Conservation (phyloP, 2,797 vertebrate genomes). For the Pangasius larnaudii region DNA sequence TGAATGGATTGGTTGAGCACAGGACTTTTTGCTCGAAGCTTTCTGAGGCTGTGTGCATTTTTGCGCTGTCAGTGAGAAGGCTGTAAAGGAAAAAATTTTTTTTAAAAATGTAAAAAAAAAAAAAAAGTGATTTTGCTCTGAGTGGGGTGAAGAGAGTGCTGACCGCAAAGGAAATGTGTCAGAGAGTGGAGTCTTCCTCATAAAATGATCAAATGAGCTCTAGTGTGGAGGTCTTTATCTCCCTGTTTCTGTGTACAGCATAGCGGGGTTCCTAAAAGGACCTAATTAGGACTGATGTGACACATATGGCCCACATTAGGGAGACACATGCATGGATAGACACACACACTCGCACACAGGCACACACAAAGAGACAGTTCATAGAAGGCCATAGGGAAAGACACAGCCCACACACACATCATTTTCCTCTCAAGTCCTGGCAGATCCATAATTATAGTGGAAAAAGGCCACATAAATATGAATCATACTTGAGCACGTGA, state of each 20-base stretch:
- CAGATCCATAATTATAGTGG: constrained; percentile 22
- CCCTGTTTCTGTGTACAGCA: not conserved
- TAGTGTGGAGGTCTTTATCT: not conserved
- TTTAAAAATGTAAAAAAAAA: too few relatives aligned
- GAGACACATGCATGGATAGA: not conserved
- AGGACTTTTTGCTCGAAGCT: not conserved
- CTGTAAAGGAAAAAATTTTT: not conserved
- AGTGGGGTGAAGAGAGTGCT: constrained; percentile 1
- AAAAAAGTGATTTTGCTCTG: constrained; percentile 18
- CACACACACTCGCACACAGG: not conserved
- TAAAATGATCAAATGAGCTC: constrained; percentile 18
- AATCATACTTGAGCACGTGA: constrained; percentile 24
- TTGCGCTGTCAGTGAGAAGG: not conserved
- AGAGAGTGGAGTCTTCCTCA: not conserved
- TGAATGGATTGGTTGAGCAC: not conserved
- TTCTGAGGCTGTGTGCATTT: not conserved
- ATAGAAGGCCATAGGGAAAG: not conserved
- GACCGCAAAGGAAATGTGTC: constrained; percentile 36
- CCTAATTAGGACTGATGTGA: constrained; percentile 1
- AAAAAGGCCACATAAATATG: constrained; percentile 33
- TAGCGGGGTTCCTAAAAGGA: not conserved
- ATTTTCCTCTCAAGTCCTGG: not conserved
- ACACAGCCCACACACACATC: constrained; percentile 1
- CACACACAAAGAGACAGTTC: constrained; percentile 11
- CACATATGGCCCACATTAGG: not conserved